A percentile compares a stretch with the other conserved stretches of the same genome.
Evolutionary conservation across 2,797 vertebrate species (phyloP).

Genomic region (Hylomyscus alleni): DNA sequence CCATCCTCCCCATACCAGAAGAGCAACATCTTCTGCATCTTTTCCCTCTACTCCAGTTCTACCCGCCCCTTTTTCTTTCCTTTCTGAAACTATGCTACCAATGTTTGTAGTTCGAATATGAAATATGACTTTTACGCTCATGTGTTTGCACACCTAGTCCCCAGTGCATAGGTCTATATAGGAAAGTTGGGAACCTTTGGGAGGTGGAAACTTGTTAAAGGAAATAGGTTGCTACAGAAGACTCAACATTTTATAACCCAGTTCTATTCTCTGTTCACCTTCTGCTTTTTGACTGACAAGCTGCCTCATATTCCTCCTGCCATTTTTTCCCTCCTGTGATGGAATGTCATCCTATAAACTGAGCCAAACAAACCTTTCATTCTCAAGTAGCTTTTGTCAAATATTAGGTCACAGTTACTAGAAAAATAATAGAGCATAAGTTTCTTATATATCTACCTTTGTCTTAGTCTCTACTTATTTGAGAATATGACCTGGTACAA

Average conservation of each 20-base stretch:
- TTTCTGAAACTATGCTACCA: neutral
- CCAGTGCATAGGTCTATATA: neutral
- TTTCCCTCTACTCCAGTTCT: neutral
- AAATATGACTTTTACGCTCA: neutral
- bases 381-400: neutral
- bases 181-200: neutral
- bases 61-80: neutral
- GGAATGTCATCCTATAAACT: no score
- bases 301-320: neutral
- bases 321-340: neutral
- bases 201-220: neutral
- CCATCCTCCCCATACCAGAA: neutral
- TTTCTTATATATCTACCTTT: neutral
- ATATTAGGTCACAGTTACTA: neutral
- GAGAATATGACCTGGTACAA: neutral
- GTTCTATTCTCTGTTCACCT: neutral
- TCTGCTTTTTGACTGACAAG: neutral
- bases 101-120: neutral
- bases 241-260: neutral
- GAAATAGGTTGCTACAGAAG: neutral
- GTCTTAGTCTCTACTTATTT: neutral
- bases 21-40: neutral
- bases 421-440: neutral
- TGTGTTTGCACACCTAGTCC: neutral
- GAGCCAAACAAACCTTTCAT: neutral